Conservation (phyloP, 2,113 vertebrate genomes). For the Bujurquina vittata region DNA sequence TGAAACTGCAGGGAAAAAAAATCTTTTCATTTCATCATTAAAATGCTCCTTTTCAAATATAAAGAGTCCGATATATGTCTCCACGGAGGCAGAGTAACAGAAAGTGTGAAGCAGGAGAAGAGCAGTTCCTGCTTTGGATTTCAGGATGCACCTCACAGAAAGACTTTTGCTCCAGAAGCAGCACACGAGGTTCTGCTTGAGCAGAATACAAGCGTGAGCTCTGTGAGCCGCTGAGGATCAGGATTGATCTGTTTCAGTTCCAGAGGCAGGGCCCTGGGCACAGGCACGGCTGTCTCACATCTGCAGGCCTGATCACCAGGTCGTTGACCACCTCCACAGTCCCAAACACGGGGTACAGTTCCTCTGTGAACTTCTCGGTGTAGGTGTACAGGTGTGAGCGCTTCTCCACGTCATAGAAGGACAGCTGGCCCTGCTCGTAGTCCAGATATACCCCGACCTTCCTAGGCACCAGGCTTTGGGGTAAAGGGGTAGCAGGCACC, state of each 20-base stretch:
- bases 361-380: slow-evolving; percentile 77
- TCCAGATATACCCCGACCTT: slow-evolving; percentile 81
- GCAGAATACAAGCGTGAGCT: slow-evolving; percentile 2
- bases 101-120: slow-evolving; percentile 4
- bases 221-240: slow-evolving; percentile 4
- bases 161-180: slow-evolving; percentile 2
- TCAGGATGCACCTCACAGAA: slow-evolving; percentile 13
- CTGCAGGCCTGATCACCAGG: slow-evolving; percentile 73
- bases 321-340: slow-evolving; percentile 79
- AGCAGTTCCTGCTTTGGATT: slow-evolving; percentile 1
- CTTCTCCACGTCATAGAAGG: slow-evolving; percentile 80
- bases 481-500: slow-evolving; percentile 66
- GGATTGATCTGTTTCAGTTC: slow-evolving; percentile 55
- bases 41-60: slow-evolving; percentile 14
- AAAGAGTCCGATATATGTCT: slow-evolving; percentile 23
- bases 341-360: slow-evolving; percentile 79
- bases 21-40: neutral
- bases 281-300: slow-evolving; percentile 70
- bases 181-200: neutral
- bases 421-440: slow-evolving; percentile 81
- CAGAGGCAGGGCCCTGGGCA: slow-evolving; percentile 81
- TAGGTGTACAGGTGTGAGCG: slow-evolving; percentile 82
- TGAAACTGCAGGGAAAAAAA: neutral
- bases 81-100: slow-evolving; percentile 48
- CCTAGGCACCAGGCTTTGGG: slow-evolving; percentile 55